A percentile compares a stretch with the other conserved stretches of the same genome.
Conservation (phyloP, 2,888 invertebrate species). For the Apodemia duryi region DNA sequence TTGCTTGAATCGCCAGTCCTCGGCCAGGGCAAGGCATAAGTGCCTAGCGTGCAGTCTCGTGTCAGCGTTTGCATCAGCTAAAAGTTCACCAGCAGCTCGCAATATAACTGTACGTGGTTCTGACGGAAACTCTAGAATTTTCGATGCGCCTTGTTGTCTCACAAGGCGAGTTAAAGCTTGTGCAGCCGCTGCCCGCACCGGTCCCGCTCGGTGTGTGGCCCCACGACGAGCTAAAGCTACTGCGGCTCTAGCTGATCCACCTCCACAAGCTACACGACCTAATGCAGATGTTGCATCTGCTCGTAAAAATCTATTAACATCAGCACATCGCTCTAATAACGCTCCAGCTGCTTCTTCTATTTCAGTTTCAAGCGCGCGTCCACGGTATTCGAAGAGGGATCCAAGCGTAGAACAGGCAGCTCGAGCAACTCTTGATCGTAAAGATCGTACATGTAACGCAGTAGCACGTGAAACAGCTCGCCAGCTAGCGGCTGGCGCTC, state of each 20-base stretch:
- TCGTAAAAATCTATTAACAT: slow-evolving; percentile 95
- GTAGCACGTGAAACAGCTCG: slow-evolving; percentile 84
- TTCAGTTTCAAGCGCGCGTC: slow-evolving; percentile 83
- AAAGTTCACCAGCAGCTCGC: slow-evolving; percentile 88
- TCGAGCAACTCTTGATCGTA: slow-evolving; percentile 95
- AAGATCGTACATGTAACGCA: slow-evolving; percentile 89
- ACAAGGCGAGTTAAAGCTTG: slow-evolving; percentile 86
- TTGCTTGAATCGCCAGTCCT: slow-evolving; percentile 87
- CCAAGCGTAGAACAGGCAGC: slow-evolving; percentile 91
- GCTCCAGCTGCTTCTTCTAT: slow-evolving; percentile 91
- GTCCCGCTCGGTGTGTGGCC: slow-evolving; percentile 89
- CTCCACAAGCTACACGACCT: slow-evolving; percentile 88
- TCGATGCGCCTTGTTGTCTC: slow-evolving; percentile 85
- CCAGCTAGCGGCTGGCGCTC: slow-evolving; percentile 84
- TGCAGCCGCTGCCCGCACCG: slow-evolving; percentile 91
- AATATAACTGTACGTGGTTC: slow-evolving; percentile 82
- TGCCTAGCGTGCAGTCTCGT: slow-evolving; percentile 89
- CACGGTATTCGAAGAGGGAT: slow-evolving; percentile 85
- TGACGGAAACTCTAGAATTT: slow-evolving; percentile 83
- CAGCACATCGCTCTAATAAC: slow-evolving; percentile 92
- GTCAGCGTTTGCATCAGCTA: slow-evolving; percentile 92
- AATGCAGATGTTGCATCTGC: slow-evolving; percentile 92
- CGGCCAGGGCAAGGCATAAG: slow-evolving; percentile 85
- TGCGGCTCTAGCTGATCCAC: slow-evolving; percentile 84
- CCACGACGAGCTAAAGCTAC: slow-evolving; percentile 84